These are phyloP conservation scores for Drosophila subpulchrella DNA, from an alignment of 1,140 invertebrate genomes.

Conservation along the genomic window DNA sequence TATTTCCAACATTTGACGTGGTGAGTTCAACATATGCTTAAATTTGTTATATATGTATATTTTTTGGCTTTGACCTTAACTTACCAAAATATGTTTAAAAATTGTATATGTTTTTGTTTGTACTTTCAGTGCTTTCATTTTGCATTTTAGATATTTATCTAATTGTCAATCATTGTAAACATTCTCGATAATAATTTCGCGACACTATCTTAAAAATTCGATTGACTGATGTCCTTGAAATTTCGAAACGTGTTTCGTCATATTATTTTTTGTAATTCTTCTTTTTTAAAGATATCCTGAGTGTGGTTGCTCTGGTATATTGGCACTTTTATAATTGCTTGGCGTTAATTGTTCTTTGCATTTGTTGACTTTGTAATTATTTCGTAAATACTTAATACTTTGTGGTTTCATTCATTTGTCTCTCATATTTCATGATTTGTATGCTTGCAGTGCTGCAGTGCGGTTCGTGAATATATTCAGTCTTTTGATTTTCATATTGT, in stretches of 20 bases:
- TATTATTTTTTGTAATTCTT: conserved; percentile 12
- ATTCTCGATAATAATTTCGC: conserved; percentile 27
- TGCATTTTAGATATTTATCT: conserved; percentile 29
- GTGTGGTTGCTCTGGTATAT: conserved; percentile 43
- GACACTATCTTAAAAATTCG: conserved; percentile 35
- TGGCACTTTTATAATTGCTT: conserved; percentile 19
- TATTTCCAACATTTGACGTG: background rate
- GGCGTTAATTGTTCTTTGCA: conserved; percentile 16
- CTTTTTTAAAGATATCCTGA: conserved; percentile 1
- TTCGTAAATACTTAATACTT: conserved; percentile 27
- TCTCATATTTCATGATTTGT: conserved; percentile 8
- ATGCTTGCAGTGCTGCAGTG: conserved; percentile 18
- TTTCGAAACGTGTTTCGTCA: conserved; percentile 24
- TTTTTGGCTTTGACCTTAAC: conserved; percentile 59
- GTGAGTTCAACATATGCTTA: conserved; percentile 32
- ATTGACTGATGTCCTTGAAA: conserved; percentile 31
- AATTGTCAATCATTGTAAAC: conserved; percentile 13
- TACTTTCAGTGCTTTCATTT: conserved; percentile 45
- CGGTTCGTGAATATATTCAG: conserved; percentile 30
- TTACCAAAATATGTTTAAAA: conserved; percentile 66
- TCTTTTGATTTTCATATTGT: conserved; percentile 23
- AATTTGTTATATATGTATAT: conserved; percentile 3
- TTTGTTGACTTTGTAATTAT: conserved; percentile 16
- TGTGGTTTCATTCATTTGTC: conserved; percentile 29
- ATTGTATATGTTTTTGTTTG: conserved; percentile 30